Conservation (phyloP, 2,888 invertebrate species). For the Tricholauxania praeusta region DNA sequence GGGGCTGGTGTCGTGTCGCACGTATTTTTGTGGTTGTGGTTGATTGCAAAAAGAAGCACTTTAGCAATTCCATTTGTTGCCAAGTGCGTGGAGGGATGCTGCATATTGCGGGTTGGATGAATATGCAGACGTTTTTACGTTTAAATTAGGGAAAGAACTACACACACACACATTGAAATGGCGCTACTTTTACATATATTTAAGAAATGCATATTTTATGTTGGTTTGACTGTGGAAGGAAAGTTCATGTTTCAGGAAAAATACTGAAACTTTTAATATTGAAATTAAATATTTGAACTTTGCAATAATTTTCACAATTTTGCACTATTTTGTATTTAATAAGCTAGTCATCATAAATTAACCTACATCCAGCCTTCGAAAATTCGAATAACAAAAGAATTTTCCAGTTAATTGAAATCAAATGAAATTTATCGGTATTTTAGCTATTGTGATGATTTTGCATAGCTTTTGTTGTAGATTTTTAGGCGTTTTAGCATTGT, state of each 20-base stretch:
- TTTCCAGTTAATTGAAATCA: constrained; percentile 39
- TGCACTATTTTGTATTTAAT: too few species aligned
- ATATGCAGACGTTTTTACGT: not conserved
- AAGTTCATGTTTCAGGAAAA: too few species aligned
- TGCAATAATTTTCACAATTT: too few species aligned
- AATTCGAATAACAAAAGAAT: constrained; percentile 16
- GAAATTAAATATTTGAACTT: too few species aligned
- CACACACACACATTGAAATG: constrained; percentile 3
- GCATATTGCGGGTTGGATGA: not conserved
- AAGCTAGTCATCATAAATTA: constrained; percentile 25
- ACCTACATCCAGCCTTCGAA: not conserved
- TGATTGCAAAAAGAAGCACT: constrained; percentile 13
- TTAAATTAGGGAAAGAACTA: not conserved
- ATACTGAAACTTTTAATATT: too few species aligned
- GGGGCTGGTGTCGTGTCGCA: not conserved
- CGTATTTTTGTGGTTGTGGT: constrained; percentile 23
- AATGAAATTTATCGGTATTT: constrained; percentile 42
- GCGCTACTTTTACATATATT: not conserved
- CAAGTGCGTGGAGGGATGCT: not conserved
- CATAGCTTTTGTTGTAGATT: constrained; percentile 1
- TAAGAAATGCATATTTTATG: not conserved
- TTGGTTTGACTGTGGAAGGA: too few species aligned
- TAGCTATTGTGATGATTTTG: constrained; percentile 23
- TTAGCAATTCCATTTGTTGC: not conserved
- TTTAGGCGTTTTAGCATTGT: not conserved